A percentile compares a stretch with the other conserved stretches of the same genome.
phyloP scores from a whole-genome alignment of 1,140 invertebrate species.

The Drosophila virilis region DNA sequence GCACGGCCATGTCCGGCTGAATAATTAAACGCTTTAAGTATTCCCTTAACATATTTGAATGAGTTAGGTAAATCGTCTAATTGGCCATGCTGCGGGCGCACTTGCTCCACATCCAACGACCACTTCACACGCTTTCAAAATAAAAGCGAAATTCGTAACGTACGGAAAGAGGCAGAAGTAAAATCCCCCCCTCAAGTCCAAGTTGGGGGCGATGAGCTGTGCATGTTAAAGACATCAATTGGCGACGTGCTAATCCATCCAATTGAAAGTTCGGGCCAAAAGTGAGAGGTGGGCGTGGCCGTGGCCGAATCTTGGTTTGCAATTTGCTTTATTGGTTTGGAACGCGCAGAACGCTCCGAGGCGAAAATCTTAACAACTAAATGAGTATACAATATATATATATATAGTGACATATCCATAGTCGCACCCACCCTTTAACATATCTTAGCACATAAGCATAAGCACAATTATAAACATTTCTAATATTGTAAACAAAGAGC shows the following conservation, averaged over 20 bases:
- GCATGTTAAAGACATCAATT: conserved; percentile 36
- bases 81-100: conserved; percentile 45
- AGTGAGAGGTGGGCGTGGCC: conserved; percentile 23
- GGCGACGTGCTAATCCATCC: neutral
- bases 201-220: conserved; percentile 21
- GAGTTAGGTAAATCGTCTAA: conserved; percentile 6
- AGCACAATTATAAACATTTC: no score
- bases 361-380: neutral
- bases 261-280: neutral
- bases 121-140: conserved; percentile 42
- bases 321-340: conserved; percentile 13
- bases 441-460: no score
- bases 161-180: neutral
- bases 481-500: no score
- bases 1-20: neutral
- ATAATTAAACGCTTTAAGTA: neutral
- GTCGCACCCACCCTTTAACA: no score
- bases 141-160: conserved; percentile 47
- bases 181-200: neutral
- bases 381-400: neutral
- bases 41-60: neutral
- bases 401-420: no score
- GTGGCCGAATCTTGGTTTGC: conserved; percentile 1
- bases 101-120: conserved; percentile 27
- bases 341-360: neutral